Percentiles rank a stretch among this genome's conserved stretches.
phyloP scores from a whole-genome alignment of 1,140 invertebrate species.

The Hypsibius dujardini region DNA sequence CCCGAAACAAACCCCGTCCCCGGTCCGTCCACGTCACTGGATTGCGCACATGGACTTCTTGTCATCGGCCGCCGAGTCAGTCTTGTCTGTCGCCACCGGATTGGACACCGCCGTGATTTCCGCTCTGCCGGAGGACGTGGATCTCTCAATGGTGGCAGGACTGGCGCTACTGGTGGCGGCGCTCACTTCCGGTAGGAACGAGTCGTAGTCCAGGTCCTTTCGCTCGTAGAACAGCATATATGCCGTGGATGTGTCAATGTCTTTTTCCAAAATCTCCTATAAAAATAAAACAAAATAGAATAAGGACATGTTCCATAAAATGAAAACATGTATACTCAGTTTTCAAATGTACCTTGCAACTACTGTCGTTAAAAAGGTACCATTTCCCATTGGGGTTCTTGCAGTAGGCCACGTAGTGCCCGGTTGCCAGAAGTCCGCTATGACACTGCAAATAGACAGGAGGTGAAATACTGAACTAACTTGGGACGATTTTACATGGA shows the following conservation, averaged over 20 bases:
- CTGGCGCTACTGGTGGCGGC: neutral
- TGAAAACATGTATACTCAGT: constrained; percentile 28
- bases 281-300: constrained; percentile 37
- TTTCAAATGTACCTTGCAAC: constrained; percentile 46
- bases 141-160: too few relatives aligned
- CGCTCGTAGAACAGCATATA: constrained; percentile 76
- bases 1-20: too few relatives aligned
- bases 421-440: constrained; percentile 64
- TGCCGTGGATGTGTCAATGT: constrained; percentile 59
- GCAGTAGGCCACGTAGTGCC: constrained; percentile 72
- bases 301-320: constrained; percentile 25
- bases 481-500: neutral
- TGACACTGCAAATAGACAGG: constrained; percentile 48
- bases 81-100: too few relatives aligned
- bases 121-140: too few relatives aligned
- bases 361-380: constrained; percentile 73
- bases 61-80: too few relatives aligned
- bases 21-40: too few relatives aligned
- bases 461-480: neutral
- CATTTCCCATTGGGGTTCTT: constrained; percentile 61
- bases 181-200: constrained; percentile 35
- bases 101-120: too few relatives aligned
- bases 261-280: constrained; percentile 41
- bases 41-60: too few relatives aligned
- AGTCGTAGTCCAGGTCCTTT: constrained; percentile 38